Evolutionary conservation across 2,797 vertebrate species (phyloP).

Genomic region (Sciurus vulgaris): DNA sequence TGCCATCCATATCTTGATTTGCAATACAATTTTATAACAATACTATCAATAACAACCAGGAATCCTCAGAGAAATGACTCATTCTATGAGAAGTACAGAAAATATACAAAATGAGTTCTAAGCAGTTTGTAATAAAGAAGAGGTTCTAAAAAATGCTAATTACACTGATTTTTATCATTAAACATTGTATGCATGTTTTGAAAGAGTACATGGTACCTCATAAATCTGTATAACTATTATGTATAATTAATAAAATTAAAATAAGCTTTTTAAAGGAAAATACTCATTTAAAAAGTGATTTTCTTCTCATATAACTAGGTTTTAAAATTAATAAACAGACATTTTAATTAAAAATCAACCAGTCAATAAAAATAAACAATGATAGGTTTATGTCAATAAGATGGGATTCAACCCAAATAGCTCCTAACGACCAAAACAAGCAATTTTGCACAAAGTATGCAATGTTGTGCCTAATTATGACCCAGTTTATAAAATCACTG

Average conservation of each 20-base stretch:
- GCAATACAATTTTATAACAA: neutral
- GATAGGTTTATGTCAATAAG: neutral
- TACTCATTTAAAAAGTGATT: neutral
- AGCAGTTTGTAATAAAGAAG: neutral
- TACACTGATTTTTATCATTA: neutral
- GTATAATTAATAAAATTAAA: neutral
- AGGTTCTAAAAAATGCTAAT: neutral
- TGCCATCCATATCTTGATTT: neutral
- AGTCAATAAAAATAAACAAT: neutral
- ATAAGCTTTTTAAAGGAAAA: neutral
- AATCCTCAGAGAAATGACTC: neutral
- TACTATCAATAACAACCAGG: neutral
- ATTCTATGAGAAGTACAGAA: neutral
- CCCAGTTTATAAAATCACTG: neutral
- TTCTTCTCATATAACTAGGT: neutral
- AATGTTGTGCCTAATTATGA: neutral
- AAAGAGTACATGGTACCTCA: too few relatives aligned
- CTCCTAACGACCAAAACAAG: neutral
- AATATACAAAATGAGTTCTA: neutral
- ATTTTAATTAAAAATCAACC: neutral
- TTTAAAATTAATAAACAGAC: neutral
- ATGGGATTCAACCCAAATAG: neutral
- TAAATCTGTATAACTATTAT: neutral
- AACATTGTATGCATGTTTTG: neutral
- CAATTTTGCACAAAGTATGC: neutral